Conservation (phyloP, 2,888 invertebrate genomes). For the Erannis defoliaria region DNA sequence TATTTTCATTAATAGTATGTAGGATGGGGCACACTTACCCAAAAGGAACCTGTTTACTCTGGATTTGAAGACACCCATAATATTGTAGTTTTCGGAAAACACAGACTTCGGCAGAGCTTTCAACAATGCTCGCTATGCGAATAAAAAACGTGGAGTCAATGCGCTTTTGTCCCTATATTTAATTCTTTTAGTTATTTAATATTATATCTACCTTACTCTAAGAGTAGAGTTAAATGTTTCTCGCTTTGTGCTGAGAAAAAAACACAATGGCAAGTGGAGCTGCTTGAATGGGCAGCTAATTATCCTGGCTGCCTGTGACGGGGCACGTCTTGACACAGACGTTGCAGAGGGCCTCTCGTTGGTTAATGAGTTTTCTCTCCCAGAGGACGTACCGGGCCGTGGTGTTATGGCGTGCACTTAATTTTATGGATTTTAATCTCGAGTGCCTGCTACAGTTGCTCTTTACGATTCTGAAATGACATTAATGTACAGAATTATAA, state of each 20-base stretch:
- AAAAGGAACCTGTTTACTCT: too few relatives aligned
- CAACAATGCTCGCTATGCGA: too few relatives aligned
- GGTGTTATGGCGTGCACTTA: conserved; percentile 46
- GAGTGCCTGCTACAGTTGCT: conserved; percentile 29
- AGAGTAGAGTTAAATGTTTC: conserved; percentile 22
- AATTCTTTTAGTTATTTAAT: conserved; percentile 24
- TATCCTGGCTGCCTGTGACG: conserved; percentile 53
- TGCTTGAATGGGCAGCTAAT: conserved; percentile 54
- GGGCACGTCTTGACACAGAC: conserved; percentile 54
- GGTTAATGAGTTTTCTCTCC: conserved; percentile 52
- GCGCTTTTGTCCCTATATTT: too few relatives aligned
- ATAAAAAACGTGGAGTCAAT: too few relatives aligned
- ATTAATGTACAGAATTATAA: conserved; percentile 10
- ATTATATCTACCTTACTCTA: conserved; percentile 1
- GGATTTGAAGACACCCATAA: too few relatives aligned
- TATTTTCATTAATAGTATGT: too few relatives aligned
- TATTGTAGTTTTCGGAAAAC: too few relatives aligned
- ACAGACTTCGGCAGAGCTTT: too few relatives aligned
- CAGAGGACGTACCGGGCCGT: conserved; percentile 37
- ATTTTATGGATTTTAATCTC: conserved; percentile 42
- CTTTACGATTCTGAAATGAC: conserved; percentile 15
- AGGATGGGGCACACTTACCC: too few relatives aligned
- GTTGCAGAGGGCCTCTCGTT: conserved; percentile 35
- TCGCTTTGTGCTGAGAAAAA: conserved; percentile 9
- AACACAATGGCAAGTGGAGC: conserved; percentile 29